These are phyloP conservation scores for Tapera naevia DNA, from an alignment of 2,797 vertebrate species.

Conservation along the genomic window DNA sequence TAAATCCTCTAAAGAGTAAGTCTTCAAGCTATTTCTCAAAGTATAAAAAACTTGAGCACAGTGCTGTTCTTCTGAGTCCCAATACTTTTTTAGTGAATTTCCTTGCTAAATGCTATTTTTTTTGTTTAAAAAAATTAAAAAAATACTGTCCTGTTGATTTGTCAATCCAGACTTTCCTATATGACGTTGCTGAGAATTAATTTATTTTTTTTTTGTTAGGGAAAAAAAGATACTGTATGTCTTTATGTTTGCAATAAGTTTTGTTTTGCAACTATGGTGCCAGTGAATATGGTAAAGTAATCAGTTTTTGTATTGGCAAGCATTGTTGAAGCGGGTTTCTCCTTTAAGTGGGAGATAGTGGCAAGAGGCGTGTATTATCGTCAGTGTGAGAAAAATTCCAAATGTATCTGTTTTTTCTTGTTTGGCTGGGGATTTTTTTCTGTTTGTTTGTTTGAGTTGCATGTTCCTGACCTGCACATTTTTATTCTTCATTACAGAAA, in stretches of 20 bases:
- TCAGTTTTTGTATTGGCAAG: neutral
- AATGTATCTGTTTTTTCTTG: neutral
- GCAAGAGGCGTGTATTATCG: neutral
- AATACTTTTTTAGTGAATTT: neutral
- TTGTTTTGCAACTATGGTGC: conserved; percentile 50
- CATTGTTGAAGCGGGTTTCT: neutral
- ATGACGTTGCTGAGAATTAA: neutral
- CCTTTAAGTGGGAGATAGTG: neutral
- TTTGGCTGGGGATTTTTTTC: neutral
- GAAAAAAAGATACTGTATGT: neutral
- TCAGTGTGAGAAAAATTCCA: neutral
- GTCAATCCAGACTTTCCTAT: neutral
- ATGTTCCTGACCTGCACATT: conserved; percentile 56
- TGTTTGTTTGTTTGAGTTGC: neutral
- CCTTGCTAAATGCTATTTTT: neutral
- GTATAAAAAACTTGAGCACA: neutral
- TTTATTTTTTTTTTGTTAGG: neutral
- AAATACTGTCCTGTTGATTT: neutral
- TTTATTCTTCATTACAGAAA: conserved; percentile 71
- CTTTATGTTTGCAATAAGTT: conserved; percentile 24
- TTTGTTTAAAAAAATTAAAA: neutral
- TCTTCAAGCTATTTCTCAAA: neutral
- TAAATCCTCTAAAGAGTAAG: conserved; percentile 7
- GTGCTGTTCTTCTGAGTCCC: neutral
- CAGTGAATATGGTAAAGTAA: conserved; percentile 31